A percentile compares a stretch with the other conserved stretches of the same genome.
Evolutionary conservation across 35 echinoderm and acorn worm species (phyloP).

Genomic region (Hemicentrotus pulcherrimus): DNA sequence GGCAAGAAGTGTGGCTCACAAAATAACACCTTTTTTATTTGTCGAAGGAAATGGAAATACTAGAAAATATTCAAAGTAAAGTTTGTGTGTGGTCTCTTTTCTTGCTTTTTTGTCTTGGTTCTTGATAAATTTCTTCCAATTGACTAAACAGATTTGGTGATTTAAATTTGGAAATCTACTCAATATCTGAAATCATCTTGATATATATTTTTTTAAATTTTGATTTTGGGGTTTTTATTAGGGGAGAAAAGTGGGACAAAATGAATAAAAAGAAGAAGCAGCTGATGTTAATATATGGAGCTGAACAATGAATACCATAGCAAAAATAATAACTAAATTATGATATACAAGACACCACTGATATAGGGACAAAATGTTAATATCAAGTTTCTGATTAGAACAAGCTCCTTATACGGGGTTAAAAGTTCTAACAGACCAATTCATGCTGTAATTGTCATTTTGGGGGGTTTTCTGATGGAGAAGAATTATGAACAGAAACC

Average conservation of each 20-base stretch:
- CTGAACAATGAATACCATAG: conserved; percentile 48
- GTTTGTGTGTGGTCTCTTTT: not conserved
- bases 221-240: not conserved
- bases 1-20: conserved; percentile 35
- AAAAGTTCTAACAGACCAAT: conserved; percentile 40
- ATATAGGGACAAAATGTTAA: conserved; percentile 47
- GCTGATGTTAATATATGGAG: conserved; percentile 52
- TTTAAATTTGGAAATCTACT: not conserved
- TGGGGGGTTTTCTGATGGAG: not conserved
- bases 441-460: not conserved
- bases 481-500: not conserved
- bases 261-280: conserved; percentile 32
- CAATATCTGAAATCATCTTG: not conserved
- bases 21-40: not conserved
- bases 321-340: conserved; percentile 39
- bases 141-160: not conserved
- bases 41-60: not conserved
- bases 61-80: not conserved
- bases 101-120: not conserved
- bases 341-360: conserved; percentile 48
- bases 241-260: not conserved
- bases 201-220: not conserved
- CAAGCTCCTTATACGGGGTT: conserved; percentile 28
- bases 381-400: conserved; percentile 36
- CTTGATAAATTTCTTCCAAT: not conserved